Evolutionary conservation across 37 sponge, comb jelly and placozoan genomes (phyloP), one percentile per base, ranked within the genome.

Genomic region (Eunapius fragilis): DNA sequence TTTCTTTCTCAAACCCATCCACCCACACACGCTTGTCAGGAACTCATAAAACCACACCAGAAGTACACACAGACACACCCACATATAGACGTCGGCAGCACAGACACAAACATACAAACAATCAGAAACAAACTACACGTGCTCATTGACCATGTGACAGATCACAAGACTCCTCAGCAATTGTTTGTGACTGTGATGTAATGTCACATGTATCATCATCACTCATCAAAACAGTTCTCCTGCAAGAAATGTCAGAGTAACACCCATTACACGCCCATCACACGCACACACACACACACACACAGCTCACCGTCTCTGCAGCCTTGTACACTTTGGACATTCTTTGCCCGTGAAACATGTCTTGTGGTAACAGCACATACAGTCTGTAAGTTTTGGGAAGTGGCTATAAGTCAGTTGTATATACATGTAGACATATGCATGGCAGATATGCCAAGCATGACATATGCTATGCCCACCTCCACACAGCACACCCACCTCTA

Each of bases 291-390:
- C 58, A 58, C 58, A 58, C 14, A 17, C 58, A 58, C 58, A 58
- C 9, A 48, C 48, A 30, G 47, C 85, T 85, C 11, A 89, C 89
- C 89, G 75, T 71, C 78, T 74, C 38, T 77, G 48, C 69, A 90
- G 69, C 11, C 90, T 37, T 9, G 31, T 41, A 34, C 90, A 90
- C 48, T 86, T 41, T 25, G 90, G 90, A 85, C 90, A 90, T 7
- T 69, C 22, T 41, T 22, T 36, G 33, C 45, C 19, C 23, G 25
- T 41, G 70, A 71, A 85, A 76, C 90, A 90, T 10, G 74, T 36
- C 32, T 90, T 90, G 32, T 90, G 90, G 49, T 84, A 90, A 67
- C 90, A 90, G 48, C 90, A 80, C 27, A 41, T 28, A 47, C 90
- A 90, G 27, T 75, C 90, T 90, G 36, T n/a, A 69, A 45, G 25